These are phyloP conservation scores for Ceryle rudis DNA, from an alignment of 2,797 vertebrate species.

Conservation along the genomic window DNA sequence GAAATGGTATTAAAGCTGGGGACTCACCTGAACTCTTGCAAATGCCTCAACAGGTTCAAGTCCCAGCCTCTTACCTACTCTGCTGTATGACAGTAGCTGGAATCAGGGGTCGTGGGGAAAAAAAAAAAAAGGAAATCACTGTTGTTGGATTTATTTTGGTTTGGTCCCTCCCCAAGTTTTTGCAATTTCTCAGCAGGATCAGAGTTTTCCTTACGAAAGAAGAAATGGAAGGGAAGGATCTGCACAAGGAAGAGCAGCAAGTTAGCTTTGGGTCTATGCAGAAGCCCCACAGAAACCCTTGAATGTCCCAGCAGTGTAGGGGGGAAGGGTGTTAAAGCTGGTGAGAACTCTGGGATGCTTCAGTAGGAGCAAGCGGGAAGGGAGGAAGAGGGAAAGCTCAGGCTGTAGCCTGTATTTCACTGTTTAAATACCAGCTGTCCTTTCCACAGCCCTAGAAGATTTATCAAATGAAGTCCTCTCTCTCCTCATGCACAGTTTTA, in stretches of 20 bases:
- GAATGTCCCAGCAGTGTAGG: not conserved
- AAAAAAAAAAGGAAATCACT: not conserved
- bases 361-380: not conserved
- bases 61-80: too few species aligned
- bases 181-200: not conserved
- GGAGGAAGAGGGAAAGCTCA: not conserved
- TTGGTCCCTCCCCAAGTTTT: accelerated
- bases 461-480: not conserved
- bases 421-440: not conserved
- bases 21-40: not conserved
- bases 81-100: not conserved
- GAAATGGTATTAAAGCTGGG: not conserved
- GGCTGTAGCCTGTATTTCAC: not conserved
- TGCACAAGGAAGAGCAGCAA: not conserved
- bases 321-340: not conserved
- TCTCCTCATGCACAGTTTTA: not conserved
- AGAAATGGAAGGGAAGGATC: not conserved
- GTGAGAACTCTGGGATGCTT: not conserved
- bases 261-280: not conserved
- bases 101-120: not conserved
- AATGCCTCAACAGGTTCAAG: not conserved
- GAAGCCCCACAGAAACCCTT: not conserved
- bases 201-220: not conserved
- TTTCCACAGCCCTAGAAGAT: not conserved
- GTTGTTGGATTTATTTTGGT: not conserved